Conservation (phyloP, 2,113 vertebrate species). For the Lonchura striata region DNA sequence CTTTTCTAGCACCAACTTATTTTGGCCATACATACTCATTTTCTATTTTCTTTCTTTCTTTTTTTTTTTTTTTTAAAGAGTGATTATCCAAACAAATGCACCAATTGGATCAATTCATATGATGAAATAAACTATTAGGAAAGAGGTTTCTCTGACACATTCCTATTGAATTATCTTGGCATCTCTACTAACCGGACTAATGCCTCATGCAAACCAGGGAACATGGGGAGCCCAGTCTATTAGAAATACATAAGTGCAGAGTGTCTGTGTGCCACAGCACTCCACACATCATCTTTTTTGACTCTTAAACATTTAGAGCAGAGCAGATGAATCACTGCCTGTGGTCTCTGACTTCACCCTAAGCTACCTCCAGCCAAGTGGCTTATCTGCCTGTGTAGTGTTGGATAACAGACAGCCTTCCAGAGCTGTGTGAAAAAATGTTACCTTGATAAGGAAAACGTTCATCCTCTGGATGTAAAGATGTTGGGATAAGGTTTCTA, state of each 20-base stretch:
- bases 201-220: not conserved
- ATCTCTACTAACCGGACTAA: not conserved
- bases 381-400: not conserved
- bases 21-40: not conserved
- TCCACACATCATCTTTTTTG: not conserved
- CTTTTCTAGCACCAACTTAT: not conserved
- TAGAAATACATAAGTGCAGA: not conserved
- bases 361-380: not conserved
- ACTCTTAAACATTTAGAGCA: not conserved
- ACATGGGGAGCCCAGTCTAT: not conserved
- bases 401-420: not conserved
- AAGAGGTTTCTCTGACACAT: not conserved
- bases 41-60: not conserved
- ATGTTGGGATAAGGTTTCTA: not conserved
- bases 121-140: not conserved
- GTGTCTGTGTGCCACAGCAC: not conserved
- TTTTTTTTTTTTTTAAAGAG: not conserved
- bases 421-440: not conserved
- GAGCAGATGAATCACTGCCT: not conserved
- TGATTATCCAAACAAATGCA: not conserved
- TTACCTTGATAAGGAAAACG: not conserved
- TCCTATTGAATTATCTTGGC: not conserved
- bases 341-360: not conserved
- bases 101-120: not conserved
- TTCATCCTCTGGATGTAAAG: not conserved